A percentile compares a stretch with the other conserved stretches of the same genome.
phyloP scores from a whole-genome alignment of 2,797 vertebrate species.

The Nyctalus aviator region DNA sequence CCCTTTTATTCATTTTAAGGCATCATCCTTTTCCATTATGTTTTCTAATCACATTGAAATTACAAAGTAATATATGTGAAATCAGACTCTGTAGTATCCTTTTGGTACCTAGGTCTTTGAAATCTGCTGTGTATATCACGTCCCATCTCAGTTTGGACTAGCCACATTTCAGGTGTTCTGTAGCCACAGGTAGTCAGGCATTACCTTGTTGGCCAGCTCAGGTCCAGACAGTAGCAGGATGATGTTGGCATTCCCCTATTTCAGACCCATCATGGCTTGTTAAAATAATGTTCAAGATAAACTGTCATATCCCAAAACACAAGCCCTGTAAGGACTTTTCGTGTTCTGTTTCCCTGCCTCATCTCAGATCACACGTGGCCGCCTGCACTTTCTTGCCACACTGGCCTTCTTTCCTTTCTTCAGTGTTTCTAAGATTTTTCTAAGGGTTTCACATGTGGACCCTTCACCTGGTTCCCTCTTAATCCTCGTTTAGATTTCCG shows the following conservation, averaged over 20 bases:
- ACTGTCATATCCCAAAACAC: constrained; percentile 15
- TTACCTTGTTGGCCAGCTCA: background rate
- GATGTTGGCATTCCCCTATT: background rate
- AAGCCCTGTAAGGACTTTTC: background rate
- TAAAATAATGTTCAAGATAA: background rate
- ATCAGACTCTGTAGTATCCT: background rate
- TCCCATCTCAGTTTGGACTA: background rate
- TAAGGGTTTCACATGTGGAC: background rate
- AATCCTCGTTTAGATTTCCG: constrained; percentile 25
- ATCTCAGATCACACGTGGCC: background rate
- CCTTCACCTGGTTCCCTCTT: constrained; percentile 20
- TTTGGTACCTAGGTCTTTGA: background rate
- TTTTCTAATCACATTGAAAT: constrained; percentile 59
- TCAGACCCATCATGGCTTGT: background rate
- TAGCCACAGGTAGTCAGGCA: background rate
- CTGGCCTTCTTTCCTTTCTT: background rate
- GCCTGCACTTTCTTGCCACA: background rate
- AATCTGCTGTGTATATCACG: background rate
- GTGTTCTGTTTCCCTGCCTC: background rate
- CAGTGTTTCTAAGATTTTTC: constrained; percentile 19
- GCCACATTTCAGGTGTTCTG: background rate
- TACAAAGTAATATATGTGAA: background rate
- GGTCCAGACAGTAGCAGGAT: background rate
- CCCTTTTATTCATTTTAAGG: constrained; percentile 57
- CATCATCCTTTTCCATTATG: constrained; percentile 19